Evolutionary conservation across 2,888 invertebrate genomes (phyloP).

Genomic region (Bugulina stolonifera): DNA sequence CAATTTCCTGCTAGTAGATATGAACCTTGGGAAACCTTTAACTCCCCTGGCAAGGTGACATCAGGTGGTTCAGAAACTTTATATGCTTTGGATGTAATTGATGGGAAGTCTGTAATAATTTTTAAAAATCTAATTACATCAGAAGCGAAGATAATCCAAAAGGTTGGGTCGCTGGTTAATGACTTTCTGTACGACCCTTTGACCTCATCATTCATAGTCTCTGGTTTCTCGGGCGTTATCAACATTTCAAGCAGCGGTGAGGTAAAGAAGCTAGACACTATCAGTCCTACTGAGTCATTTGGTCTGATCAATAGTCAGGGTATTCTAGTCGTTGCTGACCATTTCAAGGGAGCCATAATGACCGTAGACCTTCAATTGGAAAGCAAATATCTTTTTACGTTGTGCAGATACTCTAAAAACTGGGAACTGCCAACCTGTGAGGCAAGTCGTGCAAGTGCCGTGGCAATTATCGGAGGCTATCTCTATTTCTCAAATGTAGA

Average conservation of each 20-base stretch:
- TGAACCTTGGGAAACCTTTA: background rate
- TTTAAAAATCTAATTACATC: background rate
- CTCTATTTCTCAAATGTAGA: background rate
- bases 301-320: background rate
- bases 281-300: background rate
- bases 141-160: background rate
- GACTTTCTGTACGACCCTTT: background rate
- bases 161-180: background rate
- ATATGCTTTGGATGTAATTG: background rate
- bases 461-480: background rate
- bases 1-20: background rate
- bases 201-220: background rate
- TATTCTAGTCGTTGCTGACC: background rate
- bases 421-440: background rate
- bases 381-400: background rate
- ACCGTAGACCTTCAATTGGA: background rate
- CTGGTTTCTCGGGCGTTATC: background rate
- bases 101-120: background rate
- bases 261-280: background rate
- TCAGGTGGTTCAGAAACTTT: background rate
- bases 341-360: background rate
- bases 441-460: background rate
- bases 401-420: background rate
- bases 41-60: background rate
- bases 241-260: background rate